Conservation (phyloP, 2,888 invertebrate species). For the Drosophila stalkeri region DNA sequence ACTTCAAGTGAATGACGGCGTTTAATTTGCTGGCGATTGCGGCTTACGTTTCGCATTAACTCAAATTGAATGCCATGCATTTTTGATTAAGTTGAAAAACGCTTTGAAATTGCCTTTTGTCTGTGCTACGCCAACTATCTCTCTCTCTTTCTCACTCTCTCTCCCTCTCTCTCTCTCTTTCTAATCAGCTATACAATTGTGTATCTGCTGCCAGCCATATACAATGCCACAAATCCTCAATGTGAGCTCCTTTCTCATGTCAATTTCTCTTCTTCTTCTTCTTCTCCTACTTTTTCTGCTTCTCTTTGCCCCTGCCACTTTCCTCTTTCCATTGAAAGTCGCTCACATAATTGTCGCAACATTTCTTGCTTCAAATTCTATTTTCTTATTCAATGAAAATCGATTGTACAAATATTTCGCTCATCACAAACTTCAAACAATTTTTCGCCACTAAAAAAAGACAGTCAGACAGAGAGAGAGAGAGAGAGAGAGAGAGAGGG, state of each 20-base stretch:
- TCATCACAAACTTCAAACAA: conserved; percentile 43
- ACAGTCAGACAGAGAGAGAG: background rate
- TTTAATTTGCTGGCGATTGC: conserved; percentile 48
- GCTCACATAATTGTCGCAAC: conserved; percentile 40
- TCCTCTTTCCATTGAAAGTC: no score
- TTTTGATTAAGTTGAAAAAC: conserved; percentile 57
- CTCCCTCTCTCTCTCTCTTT: background rate
- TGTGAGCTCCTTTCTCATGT: background rate
- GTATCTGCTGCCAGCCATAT: background rate
- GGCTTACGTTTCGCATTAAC: conserved; percentile 59
- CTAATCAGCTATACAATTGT: conserved; percentile 25
- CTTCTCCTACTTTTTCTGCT: no score
- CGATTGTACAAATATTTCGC: conserved; percentile 49
- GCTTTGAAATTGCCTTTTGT: conserved; percentile 27
- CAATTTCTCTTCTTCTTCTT: background rate
- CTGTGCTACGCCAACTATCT: background rate
- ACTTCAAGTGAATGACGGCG: conserved; percentile 42
- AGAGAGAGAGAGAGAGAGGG: background rate
- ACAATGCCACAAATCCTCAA: conserved; percentile 23
- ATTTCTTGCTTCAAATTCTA: conserved; percentile 33
- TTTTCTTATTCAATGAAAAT: conserved; percentile 42
- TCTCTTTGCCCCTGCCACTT: no score
- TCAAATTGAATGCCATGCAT: conserved; percentile 63
- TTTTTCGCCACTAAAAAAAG: conserved; percentile 13
- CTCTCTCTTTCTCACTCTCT: no score